Evolutionary conservation across 2,888 invertebrate species (phyloP).

Genomic region (Drosophila mayaguana): DNA sequence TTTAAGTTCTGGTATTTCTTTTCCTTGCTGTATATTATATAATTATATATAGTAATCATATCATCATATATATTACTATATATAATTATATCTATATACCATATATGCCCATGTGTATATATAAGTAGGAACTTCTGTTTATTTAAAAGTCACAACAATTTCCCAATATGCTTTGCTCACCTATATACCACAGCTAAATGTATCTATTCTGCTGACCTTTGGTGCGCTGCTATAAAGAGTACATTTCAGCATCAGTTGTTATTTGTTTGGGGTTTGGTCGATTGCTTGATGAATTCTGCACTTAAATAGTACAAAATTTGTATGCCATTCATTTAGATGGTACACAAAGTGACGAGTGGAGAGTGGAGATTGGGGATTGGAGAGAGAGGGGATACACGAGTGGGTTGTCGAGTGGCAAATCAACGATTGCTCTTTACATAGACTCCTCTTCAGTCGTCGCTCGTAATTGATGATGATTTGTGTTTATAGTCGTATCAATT

Average conservation of each 20-base stretch:
- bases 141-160: too few relatives aligned
- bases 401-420: conserved; percentile 53
- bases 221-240: conserved; percentile 9
- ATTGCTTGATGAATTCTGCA: conserved; percentile 60
- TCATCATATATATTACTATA: too few relatives aligned
- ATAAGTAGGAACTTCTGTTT: too few relatives aligned
- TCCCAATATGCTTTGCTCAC: too few relatives aligned
- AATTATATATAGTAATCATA: too few relatives aligned
- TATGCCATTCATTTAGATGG: conserved; percentile 79
- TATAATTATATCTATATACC: too few relatives aligned
- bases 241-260: conserved; percentile 15
- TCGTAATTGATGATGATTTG: conserved; percentile 77
- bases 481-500: conserved; percentile 60
- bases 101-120: too few relatives aligned
- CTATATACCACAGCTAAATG: background rate
- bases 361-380: conserved; percentile 2
- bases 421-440: conserved; percentile 55
- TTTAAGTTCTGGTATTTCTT: too few relatives aligned
- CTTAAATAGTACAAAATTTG: conserved; percentile 73
- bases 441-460: conserved; percentile 19
- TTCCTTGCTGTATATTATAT: too few relatives aligned
- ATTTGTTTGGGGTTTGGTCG: conserved; percentile 36
- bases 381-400: background rate
- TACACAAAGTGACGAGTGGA: conserved; percentile 49
- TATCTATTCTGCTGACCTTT: background rate